A percentile compares a stretch with the other conserved stretches of the same genome.
Evolutionary conservation across 2,888 invertebrate genomes (phyloP).

Genomic region (Ennomos quercinarius): DNA sequence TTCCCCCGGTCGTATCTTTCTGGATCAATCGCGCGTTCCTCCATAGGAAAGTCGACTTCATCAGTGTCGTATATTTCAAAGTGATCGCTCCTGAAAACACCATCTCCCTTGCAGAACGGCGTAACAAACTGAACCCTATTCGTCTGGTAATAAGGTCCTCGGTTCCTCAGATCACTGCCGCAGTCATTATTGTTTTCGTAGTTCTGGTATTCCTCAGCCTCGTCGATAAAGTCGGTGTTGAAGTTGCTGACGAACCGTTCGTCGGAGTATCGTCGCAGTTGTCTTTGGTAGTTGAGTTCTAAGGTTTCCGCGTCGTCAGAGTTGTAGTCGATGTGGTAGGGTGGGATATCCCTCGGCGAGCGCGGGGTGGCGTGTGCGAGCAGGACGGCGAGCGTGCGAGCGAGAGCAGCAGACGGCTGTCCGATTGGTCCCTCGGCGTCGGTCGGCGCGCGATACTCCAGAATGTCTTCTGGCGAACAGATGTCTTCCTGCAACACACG

Average conservation of each 20-base stretch:
- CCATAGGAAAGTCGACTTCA: conserved; percentile 71
- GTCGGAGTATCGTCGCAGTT: conserved; percentile 63
- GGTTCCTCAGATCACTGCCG: conserved; percentile 71
- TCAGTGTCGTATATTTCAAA: conserved; percentile 79
- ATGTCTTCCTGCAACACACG: conserved; percentile 89
- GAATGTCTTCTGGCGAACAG: conserved; percentile 87
- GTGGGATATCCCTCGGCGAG: conserved; percentile 81
- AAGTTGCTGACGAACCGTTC: conserved; percentile 71
- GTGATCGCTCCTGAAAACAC: conserved; percentile 63
- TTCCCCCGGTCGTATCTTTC: conserved; percentile 74
- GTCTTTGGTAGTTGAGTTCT: conserved; percentile 66
- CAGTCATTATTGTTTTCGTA: conserved; percentile 72
- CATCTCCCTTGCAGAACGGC: conserved; percentile 71
- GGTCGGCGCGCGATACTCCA: conserved; percentile 66
- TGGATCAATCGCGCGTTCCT: conserved; percentile 45
- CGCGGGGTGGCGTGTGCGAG: conserved; percentile 75
- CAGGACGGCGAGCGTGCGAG: conserved; percentile 63
- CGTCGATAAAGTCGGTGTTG: conserved; percentile 71
- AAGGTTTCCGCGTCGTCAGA: conserved; percentile 54
- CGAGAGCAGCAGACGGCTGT: conserved; percentile 59
- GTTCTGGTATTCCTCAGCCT: conserved; percentile 72
- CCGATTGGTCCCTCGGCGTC: conserved; percentile 42
- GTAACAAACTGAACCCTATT: conserved; percentile 78
- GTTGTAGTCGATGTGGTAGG: conserved; percentile 36
- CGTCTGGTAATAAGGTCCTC: conserved; percentile 73